Base-by-base conservation (phyloP, 1,140 invertebrate species). In the Tetragnatha versicolor region DNA sequence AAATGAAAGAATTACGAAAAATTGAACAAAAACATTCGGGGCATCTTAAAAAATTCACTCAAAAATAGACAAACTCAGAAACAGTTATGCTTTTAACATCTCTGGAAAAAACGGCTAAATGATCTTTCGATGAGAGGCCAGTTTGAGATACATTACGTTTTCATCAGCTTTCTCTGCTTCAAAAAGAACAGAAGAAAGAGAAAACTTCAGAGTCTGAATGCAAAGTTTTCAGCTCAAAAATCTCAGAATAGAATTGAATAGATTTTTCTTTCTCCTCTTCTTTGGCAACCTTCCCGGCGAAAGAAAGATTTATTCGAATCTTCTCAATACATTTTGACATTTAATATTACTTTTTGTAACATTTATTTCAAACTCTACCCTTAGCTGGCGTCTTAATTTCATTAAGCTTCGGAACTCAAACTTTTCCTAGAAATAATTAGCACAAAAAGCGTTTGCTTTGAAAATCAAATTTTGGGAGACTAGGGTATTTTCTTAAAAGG, bases 261-360 rank as follows among this genome's bases (percentile, higher is more conserved):
- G 55, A 58, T 33, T 58, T 58, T 35, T 58, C 55, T 58, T 58
- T 17, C 29, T 58, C 17, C 35, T 58, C 55, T 27, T 58, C 55
- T 58, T 58, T 58, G 55, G 55, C 55, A 58, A 33, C 55, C 35
- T 58, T 58, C 55, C 55, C 55, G 35, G 55, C 20, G 29, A 51
- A 58, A 31, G 35, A 31, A 58, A 58, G 55, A 58, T 58, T 58
- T 58, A 58, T 58, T 58, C 31, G 55, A 31, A 31, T 58, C 55
- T 58, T 58, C 55, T 58, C 55, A 58, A 58, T 58, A 58, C 55
- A 58, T 58, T 58, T 58, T 58, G 55, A 58, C 55, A 58, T 58
- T 58, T 58, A 58, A 58, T 58, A 58, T 58, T 58, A 58, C 55
- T 58, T 58, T 58, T 58, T 58, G 55, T 33, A 58, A 58, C 55